Evolutionary conservation across 2,888 invertebrate genomes (phyloP).

Genomic region (Pheosia gnoma): DNA sequence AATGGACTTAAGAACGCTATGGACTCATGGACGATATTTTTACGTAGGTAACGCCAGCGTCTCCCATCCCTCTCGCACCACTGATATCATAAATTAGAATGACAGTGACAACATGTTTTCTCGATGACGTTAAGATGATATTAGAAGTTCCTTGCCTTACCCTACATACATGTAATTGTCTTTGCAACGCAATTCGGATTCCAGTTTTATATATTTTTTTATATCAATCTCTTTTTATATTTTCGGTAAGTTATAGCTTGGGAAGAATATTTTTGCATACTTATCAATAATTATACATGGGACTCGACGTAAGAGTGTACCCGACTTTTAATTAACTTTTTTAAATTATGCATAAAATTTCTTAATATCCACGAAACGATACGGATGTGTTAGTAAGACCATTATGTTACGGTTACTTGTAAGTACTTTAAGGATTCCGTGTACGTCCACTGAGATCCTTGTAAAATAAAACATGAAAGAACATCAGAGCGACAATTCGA

Average conservation of each 20-base stretch:
- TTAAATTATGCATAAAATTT: too few relatives aligned
- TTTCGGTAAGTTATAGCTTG: conserved; percentile 34
- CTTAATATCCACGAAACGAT: not conserved
- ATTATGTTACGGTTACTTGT: not conserved
- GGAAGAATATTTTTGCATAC: conserved; percentile 33
- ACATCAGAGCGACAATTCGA: conserved; percentile 73
- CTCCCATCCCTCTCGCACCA: too few relatives aligned
- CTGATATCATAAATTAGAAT: too few relatives aligned
- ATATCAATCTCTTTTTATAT: conserved; percentile 9
- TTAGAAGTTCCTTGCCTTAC: too few relatives aligned
- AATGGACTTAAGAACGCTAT: too few relatives aligned
- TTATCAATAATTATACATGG: conserved; percentile 30
- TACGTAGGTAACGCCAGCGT: too few relatives aligned
- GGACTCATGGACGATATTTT: too few relatives aligned
- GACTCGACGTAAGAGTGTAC: not conserved
- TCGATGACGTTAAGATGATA: too few relatives aligned
- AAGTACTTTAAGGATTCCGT: conserved; percentile 24
- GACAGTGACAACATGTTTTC: too few relatives aligned
- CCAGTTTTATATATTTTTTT: not conserved
- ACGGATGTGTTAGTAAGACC: not conserved
- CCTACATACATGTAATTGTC: not conserved
- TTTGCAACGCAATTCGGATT: not conserved
- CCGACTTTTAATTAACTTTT: not conserved
- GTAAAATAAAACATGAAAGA: conserved; percentile 67
- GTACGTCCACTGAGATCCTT: conserved; percentile 53